Base-by-base conservation (phyloP, 1,140 invertebrate genomes). In the Tribolium madens region DNA sequence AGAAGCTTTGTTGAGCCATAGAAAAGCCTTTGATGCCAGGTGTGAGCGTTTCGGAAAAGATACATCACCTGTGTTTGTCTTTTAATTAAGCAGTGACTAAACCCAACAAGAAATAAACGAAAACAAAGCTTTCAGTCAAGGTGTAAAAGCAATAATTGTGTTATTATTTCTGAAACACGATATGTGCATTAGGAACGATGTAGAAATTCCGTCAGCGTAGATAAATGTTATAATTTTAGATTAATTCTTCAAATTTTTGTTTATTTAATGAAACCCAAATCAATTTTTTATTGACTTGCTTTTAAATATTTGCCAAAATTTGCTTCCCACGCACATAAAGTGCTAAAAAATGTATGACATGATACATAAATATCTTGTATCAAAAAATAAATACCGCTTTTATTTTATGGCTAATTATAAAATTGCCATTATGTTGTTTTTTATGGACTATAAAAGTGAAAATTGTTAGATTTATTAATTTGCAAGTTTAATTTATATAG, bases 311-410 rank as follows among this genome's bases (percentile, higher is more conserved):
- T 42, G 36, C 36, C 36, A 42, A 42, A 42, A 42, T 3, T 42
- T 9, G 36, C 36, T 10, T 10, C 36, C 36, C 36, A 42, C 36
- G n/a, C 36, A 42, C 52, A 21, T 64, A 64, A 64, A 9, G 57
- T 14, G 57, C 26, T 64, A 64, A 64, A 33, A 33, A 64, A 64
- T 64, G 33, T 64, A 64, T 33, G 57, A 13, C 17, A 14, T 13
- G 57, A 33, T 64, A 12, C 57, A 7, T 57, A 57, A 21, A 18
- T 21, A 26, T 57, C 1, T 21, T 57, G 52, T 42, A 64, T 57
- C 12, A 64, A 60, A 60, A 60, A 60, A 60, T n/a, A 18, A 5
- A 10, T n/a, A 10, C 1, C 14, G 57, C 12, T 18, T 57, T 21
- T n/a, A 57, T 50, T 50, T 50, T 57, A 64, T 12, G 5, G 12